Percentiles rank a stretch among this genome's conserved stretches.
Conservation (phyloP, 2,888 invertebrate genomes). For the Hirudinaria manillensis region DNA sequence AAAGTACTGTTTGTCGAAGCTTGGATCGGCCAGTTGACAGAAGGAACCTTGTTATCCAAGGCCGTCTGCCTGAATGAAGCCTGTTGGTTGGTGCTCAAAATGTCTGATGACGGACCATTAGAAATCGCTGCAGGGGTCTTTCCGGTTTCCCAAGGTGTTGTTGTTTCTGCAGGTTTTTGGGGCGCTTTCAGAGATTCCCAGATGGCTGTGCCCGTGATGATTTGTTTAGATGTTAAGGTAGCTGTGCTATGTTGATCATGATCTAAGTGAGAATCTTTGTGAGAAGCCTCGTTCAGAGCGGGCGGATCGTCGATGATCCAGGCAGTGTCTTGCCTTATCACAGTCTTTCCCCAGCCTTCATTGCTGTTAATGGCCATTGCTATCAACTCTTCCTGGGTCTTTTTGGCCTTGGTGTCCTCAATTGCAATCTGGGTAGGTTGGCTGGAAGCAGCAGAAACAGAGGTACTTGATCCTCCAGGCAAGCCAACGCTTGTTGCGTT, state of each 20-base stretch:
- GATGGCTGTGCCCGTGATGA: conserved; percentile 33
- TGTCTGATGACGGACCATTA: conserved; percentile 23
- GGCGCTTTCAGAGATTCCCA: conserved; percentile 30
- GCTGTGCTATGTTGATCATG: conserved; percentile 21
- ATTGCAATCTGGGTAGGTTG: not conserved
- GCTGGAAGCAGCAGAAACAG: not conserved
- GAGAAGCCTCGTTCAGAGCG: conserved; percentile 10
- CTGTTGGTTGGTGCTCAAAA: not conserved
- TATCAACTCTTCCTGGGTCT: conserved; percentile 30
- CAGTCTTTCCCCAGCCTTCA: conserved; percentile 32
- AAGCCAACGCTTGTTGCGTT: conserved; percentile 1
- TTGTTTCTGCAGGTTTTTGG: conserved; percentile 18
- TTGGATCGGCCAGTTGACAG: conserved; percentile 17
- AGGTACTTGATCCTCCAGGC: conserved; percentile 6
- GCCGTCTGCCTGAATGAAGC: not conserved
- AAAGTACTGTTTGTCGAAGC: not conserved
- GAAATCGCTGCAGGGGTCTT: conserved; percentile 17
- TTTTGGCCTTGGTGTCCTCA: conserved; percentile 5
- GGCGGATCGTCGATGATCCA: conserved; percentile 27
- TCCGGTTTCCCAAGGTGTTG: not conserved
- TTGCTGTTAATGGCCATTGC: conserved; percentile 31
- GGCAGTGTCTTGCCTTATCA: conserved; percentile 33
- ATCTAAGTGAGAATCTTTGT: conserved; percentile 25
- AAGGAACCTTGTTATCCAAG: conserved; percentile 12
- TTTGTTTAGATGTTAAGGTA: conserved; percentile 19